Conservation (phyloP, 2,888 invertebrate species). For the Mythimna albipuncta region DNA sequence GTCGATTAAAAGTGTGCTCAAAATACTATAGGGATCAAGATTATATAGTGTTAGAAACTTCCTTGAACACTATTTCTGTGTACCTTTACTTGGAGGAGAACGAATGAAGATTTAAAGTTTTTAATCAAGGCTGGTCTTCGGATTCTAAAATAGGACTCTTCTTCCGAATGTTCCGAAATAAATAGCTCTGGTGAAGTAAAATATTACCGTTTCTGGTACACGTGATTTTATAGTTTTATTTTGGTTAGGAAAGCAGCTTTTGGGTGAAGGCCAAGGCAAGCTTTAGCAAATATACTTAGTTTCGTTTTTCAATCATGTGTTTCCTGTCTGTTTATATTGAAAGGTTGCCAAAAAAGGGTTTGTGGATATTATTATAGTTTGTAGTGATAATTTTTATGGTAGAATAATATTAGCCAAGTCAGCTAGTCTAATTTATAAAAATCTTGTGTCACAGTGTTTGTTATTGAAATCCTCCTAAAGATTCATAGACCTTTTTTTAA, state of each 20-base stretch:
- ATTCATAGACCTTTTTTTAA: no score
- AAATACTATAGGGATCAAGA: no score
- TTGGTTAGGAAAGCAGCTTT: background rate
- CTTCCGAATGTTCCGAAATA: slow-evolving; percentile 28
- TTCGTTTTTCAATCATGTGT: slow-evolving; percentile 4
- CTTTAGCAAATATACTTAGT: background rate
- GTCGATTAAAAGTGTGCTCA: no score
- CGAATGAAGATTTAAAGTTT: slow-evolving; percentile 54
- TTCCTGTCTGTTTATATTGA: background rate
- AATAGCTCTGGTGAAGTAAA: slow-evolving; percentile 10
- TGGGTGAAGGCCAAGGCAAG: slow-evolving; percentile 12
- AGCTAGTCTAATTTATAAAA: no score
- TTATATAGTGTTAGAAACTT: slow-evolving; percentile 23
- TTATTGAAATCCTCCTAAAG: no score
- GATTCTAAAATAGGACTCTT: slow-evolving; percentile 5
- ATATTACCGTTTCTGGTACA: slow-evolving; percentile 4
- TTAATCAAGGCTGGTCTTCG: slow-evolving; percentile 36
- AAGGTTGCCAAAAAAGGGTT: background rate
- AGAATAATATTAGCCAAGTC: no score
- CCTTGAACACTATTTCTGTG: slow-evolving; percentile 37
- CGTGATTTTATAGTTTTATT: slow-evolving; percentile 30
- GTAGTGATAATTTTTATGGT: no score
- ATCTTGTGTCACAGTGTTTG: no score
- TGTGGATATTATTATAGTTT: background rate
- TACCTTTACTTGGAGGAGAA: slow-evolving; percentile 11